Evolutionary conservation across 1,140 invertebrate species (phyloP), one percentile per base, ranked within the genome.

Genomic region (Copidosoma floridanum): DNA sequence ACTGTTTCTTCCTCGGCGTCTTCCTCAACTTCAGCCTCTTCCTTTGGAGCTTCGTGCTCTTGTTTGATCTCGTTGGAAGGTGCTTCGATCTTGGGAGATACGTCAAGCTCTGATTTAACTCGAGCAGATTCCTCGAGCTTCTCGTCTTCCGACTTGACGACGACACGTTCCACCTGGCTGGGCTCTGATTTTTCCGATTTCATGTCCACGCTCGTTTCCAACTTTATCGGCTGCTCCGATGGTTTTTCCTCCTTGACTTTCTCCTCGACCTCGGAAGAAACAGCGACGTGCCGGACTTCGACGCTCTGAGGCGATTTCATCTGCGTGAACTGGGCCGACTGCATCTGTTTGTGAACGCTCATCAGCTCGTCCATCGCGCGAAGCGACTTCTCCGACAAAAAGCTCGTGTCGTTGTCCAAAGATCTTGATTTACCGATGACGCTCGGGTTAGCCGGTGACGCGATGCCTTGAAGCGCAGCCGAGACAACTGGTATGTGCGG

Each of bases 401-500:
- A 32, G 4, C 18, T 35, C 14, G 11, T 7, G 1, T 53, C 50
- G 14, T 0, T 27, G 0, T 35, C 57, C 16, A 16, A 14, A 27
- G 29, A 20, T 27, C 2, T 24, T 4, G 24, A 14, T 29, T 54
- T 54, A 18, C 21, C 21, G 2, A 51, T 14, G 7, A 23, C n/a
- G n/a, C n/a, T 2, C 1, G 29, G 10, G 7, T 20, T 24, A 1
- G 29, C 48, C 14, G 48, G 38, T 2, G 68, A 66, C 11, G 74
- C 69, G 6, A 74, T 71, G 0, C 72, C 64, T 35, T 74, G 73
- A 0, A 68, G 40, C 0, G 71, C 65, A 1, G 71, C 68, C 2
- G 74, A 67, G 3, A 68, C 66, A 3, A 73, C 26, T 21, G 74
- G 70, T 23, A 74, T 52, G n/a, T 71, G 75, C 21, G 71, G 47